These are phyloP conservation scores for Homarus americanus DNA, from an alignment of 1,140 invertebrate genomes.

Conservation along the genomic window DNA sequence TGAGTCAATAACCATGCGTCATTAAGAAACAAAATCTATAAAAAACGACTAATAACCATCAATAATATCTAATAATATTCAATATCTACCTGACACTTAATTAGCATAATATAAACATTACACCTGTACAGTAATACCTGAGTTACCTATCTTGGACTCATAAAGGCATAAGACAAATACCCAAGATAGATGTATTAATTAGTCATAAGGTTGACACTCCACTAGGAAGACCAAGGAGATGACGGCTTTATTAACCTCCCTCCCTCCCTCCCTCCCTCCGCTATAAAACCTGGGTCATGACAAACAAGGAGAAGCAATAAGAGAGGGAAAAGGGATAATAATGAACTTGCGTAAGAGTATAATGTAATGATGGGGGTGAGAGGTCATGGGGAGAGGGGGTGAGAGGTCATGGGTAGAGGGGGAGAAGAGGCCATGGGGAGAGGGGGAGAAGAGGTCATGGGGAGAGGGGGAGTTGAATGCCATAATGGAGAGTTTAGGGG, in stretches of 20 bases:
- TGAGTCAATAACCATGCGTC: no score
- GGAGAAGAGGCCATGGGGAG: no score
- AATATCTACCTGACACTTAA: not conserved
- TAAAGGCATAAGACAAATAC: no score
- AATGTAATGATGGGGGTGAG: constrained; percentile 7
- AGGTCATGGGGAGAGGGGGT: no score
- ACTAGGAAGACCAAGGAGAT: not conserved
- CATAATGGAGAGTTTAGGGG: not conserved
- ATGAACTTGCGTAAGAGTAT: constrained; percentile 16
- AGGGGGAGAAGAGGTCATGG: constrained; percentile 1
- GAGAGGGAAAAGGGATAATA: not conserved
- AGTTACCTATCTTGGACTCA: no score
- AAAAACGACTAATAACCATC: no score
- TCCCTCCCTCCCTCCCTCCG: not conserved
- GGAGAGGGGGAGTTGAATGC: not conserved
- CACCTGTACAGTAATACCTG: no score
- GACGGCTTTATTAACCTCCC: not conserved
- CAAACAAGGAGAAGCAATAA: constrained; percentile 3
- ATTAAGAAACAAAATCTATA: no score
- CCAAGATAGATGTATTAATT: no score
- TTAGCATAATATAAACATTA: not conserved
- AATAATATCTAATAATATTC: no score
- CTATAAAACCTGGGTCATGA: constrained; percentile 5
- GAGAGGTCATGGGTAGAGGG: constrained; percentile 6
- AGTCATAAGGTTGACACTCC: not conserved